Base-by-base conservation (phyloP, 37 sponge, comb jelly and placozoan genomes). In the Cladorhizidae sp. region DNA sequence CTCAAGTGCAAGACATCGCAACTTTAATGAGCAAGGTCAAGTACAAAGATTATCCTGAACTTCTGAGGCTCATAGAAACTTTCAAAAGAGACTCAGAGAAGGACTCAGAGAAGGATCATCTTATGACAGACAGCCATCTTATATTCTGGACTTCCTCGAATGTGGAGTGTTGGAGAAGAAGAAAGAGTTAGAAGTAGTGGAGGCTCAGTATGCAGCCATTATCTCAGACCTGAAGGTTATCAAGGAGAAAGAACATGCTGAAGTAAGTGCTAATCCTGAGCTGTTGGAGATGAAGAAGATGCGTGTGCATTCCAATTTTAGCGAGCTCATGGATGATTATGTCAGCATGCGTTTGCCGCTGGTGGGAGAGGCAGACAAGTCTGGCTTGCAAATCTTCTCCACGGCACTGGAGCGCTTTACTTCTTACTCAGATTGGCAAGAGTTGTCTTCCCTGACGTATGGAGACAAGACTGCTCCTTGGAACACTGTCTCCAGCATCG, bases 401-500 rank as follows among this genome's bases (percentile, higher is more conserved):
- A 69, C 75, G n/a, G 62, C 49, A 2, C 83, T 87, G 55, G 12
- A 73, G 7, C 54, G 41, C 3, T 68, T 87, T 43, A 87, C 83
- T 8, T 20, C 36, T 22, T 86, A 63, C 41, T 68, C 67, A 2
- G 21, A 70, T 21, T 76, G 68, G 33, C 37, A 61, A 20, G 90
- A 84, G 65, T 41, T 85, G 40, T 70, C 90, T 0, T 77, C 81
- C 1, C 51, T 89, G 63, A 64, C 36, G 26, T 89, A 89, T 64
- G 81, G 78, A 1, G 83, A 88, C 55, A 62, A 40, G 5, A 45
- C 57, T 40, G 63, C n/a, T 2, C 35, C 64, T 42, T 82, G 83
- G 54, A 77, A 74, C 49, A 88, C 82, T 52, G 88, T 89, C 12
- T 89, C 86, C 73, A 94, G 95, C 52, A 92, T 95, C 49, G 95